Conservation (phyloP, 2,113 vertebrate genomes). For the Mastomys coucha region DNA sequence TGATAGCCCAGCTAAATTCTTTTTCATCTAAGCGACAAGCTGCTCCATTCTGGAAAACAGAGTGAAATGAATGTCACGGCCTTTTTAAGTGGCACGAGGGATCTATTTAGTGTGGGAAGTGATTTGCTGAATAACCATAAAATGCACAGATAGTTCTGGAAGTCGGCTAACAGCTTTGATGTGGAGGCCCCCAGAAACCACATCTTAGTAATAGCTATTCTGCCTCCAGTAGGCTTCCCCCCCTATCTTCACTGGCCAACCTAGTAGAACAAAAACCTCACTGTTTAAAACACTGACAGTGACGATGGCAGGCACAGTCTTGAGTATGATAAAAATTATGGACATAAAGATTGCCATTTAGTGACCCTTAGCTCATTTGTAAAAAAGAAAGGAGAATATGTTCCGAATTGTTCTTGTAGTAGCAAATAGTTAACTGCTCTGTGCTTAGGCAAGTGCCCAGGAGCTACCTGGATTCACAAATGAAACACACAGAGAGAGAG, state of each 20-base stretch:
- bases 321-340: slow-evolving; percentile 39
- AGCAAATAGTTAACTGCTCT: too few species aligned
- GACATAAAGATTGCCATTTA: slow-evolving; percentile 16
- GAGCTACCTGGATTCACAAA: too few species aligned
- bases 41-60: slow-evolving; percentile 81
- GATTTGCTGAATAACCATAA: slow-evolving; percentile 73
- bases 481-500: too few species aligned
- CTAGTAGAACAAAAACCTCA: slow-evolving; percentile 30
- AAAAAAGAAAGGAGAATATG: slow-evolving; percentile 13
- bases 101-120: slow-evolving; percentile 74
- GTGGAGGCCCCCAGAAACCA: slow-evolving; percentile 46
- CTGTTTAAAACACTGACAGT: neutral
- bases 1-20: slow-evolving; percentile 69
- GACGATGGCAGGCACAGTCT: neutral
- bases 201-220: slow-evolving; percentile 40
- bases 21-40: slow-evolving; percentile 77
- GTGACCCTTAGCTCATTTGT: neutral
- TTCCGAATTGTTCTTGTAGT: neutral
- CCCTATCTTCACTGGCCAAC: neutral
- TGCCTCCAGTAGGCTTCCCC: slow-evolving; percentile 11
- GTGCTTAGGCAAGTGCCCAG: too few species aligned
- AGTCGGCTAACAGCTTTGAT: slow-evolving; percentile 70
- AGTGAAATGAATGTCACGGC: slow-evolving; percentile 79
- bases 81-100: slow-evolving; percentile 76
- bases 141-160: slow-evolving; percentile 77